Evolutionary conservation across 2,797 vertebrate genomes (phyloP), one percentile per base, ranked within the genome.

Genomic region (Alosa sapidissima): DNA sequence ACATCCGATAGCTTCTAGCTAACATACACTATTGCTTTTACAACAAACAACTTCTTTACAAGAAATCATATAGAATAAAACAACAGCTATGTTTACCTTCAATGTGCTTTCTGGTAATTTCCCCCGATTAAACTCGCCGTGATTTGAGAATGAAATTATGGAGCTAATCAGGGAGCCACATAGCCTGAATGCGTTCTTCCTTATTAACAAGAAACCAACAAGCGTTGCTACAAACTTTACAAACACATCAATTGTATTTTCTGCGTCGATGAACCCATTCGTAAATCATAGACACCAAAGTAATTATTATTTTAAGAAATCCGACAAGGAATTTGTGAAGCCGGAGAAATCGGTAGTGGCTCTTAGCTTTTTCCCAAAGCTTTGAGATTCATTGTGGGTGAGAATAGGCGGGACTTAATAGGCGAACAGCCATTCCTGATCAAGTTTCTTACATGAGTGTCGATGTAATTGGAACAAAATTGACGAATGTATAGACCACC

Each of bases 381-480:
- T 84, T 89, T 87, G 81, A 88, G 89, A 91, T 94, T 93, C 93
- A 93, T 91, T 93, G 92, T 88, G 90, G 91, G 91, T 92, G 91
- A 93, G 91, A 86, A 88, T 48, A 90, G 87, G 84, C 65, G 84
- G 91, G 88, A 83, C 86, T 87, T 88, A 60, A 82, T 62, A 45
- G 88, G 93, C 45, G 7, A 83, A 52, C 55, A 83, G 21, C 88
- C 89, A 95, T 88, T 93, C 87, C 84, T 3, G 13, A 65, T 72
- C 3, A 49, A 24, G 5, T 16, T 49, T 5, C 14, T 81, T 33
- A 6, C 0, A 1, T 0, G 11, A 0, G 11, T 16, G 54, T 3
- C 9, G 21, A 83, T 13, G 21, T 33, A n/a, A 89, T 86, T 87
- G 86, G 88, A 4, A 14, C 8, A 86, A 8, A 2, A 0, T 13